Percentiles rank a stretch among this genome's conserved stretches.
phyloP scores from a whole-genome alignment of 2,888 invertebrate species.

The Thymelicus acteon region DNA sequence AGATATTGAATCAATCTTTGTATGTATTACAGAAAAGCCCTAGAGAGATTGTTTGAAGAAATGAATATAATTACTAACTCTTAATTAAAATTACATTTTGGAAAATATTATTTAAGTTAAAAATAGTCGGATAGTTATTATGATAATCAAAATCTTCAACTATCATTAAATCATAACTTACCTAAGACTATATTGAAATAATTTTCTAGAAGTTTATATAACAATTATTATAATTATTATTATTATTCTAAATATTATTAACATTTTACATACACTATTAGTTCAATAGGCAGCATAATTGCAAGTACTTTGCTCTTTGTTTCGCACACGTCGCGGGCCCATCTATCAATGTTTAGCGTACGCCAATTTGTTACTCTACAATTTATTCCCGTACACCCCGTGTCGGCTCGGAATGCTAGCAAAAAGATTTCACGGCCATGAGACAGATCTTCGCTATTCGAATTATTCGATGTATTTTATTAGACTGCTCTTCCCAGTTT shows the following conservation, averaged over 20 bases:
- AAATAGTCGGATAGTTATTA: too few relatives aligned
- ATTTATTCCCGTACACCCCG: conserved; percentile 58
- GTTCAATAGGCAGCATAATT: conserved; percentile 75
- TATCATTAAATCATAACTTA: too few relatives aligned
- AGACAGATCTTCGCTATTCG: conserved; percentile 49
- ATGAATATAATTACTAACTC: too few relatives aligned
- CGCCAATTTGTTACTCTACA: conserved; percentile 73
- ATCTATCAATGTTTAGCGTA: conserved; percentile 74
- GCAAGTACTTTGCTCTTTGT: conserved; percentile 77
- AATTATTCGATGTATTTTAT: conserved; percentile 46
- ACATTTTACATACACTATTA: background rate
- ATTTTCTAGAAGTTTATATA: background rate
- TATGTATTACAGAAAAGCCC: too few relatives aligned
- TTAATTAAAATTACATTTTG: too few relatives aligned
- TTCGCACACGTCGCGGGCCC: conserved; percentile 67
- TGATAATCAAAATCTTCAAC: too few relatives aligned
- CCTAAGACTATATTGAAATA: too few relatives aligned
- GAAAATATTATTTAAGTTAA: too few relatives aligned
- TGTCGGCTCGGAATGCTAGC: conserved; percentile 46
- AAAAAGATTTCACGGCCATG: conserved; percentile 49
- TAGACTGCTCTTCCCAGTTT: conserved; percentile 34
- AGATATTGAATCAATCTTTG: too few relatives aligned
- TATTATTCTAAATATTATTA: background rate
- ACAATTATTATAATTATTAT: background rate
- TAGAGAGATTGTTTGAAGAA: too few relatives aligned